Conservation (phyloP, 2,888 invertebrate species). For the Sinelater perroti region DNA sequence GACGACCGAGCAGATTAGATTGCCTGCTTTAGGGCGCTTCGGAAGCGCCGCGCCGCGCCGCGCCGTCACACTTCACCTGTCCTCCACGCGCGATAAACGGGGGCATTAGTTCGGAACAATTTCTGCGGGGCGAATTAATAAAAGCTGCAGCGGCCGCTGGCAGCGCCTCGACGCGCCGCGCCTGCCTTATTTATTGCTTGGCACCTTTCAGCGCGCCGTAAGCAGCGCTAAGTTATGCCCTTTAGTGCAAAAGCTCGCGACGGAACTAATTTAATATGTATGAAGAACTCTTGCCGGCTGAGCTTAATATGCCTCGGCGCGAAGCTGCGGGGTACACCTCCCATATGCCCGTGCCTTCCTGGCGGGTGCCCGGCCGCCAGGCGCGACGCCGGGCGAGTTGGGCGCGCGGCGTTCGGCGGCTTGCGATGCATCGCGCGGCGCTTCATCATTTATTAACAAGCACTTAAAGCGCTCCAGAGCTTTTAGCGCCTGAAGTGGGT, state of each 20-base stretch:
- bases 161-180: conserved; percentile 1
- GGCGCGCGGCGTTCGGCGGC: conserved; percentile 11
- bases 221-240: conserved; percentile 22
- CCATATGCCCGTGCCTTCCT: no score
- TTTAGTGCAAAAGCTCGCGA: conserved; percentile 25
- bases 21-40: neutral
- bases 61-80: no score
- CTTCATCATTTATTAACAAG: conserved; percentile 37
- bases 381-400: no score
- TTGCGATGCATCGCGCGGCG: conserved; percentile 30
- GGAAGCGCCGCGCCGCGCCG: no score
- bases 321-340: conserved; percentile 18
- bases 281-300: conserved; percentile 10
- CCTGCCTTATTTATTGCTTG: conserved; percentile 12
- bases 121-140: conserved; percentile 5
- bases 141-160: neutral
- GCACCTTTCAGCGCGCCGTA: conserved; percentile 9
- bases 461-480: conserved; percentile 37
- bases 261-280: conserved; percentile 25
- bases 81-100: neutral
- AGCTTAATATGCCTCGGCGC: conserved; percentile 17
- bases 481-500: conserved; percentile 33
- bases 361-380: no score
- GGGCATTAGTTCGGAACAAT: neutral
- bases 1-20: no score